Conservation (phyloP, 2,888 invertebrate species). For the Drosophila nr. perissopoda region DNA sequence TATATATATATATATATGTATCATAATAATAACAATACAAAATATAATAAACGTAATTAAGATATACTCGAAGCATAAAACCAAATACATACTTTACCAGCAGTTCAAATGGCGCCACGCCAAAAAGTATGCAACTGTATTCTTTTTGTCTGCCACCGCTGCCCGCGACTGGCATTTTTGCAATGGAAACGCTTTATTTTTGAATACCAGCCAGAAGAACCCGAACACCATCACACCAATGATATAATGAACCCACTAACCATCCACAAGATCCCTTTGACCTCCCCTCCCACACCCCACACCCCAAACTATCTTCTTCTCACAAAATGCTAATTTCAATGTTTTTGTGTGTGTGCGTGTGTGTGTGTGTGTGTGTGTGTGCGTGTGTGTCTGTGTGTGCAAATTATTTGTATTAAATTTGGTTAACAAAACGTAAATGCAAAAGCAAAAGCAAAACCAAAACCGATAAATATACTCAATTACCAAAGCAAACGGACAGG, state of each 20-base stretch:
- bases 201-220: constrained; percentile 49
- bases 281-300: background rate
- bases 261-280: constrained; percentile 27
- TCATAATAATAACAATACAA: constrained; percentile 7
- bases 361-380: constrained; percentile 60
- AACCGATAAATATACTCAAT: constrained; percentile 32
- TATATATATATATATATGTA: constrained; percentile 9
- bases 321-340: constrained; percentile 74
- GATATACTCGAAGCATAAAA: constrained; percentile 49
- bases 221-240: constrained; percentile 46
- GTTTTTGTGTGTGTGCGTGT: constrained; percentile 61
- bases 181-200: constrained; percentile 65
- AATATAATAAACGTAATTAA: constrained; percentile 37
- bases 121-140: constrained; percentile 49
- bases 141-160: constrained; percentile 56
- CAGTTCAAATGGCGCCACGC: constrained; percentile 44
- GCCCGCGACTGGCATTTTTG: constrained; percentile 55
- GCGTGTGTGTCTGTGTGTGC: constrained; percentile 45
- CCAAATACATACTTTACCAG: constrained; percentile 32
- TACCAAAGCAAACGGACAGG: constrained; percentile 83
- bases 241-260: constrained; percentile 32
- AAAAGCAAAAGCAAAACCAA: constrained; percentile 19
- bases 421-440: constrained; percentile 61
- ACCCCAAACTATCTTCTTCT: constrained; percentile 29
- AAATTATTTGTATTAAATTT: constrained; percentile 82